Conservation (phyloP, 2,797 vertebrate species). For the Oreonectes daqikongensis region DNA sequence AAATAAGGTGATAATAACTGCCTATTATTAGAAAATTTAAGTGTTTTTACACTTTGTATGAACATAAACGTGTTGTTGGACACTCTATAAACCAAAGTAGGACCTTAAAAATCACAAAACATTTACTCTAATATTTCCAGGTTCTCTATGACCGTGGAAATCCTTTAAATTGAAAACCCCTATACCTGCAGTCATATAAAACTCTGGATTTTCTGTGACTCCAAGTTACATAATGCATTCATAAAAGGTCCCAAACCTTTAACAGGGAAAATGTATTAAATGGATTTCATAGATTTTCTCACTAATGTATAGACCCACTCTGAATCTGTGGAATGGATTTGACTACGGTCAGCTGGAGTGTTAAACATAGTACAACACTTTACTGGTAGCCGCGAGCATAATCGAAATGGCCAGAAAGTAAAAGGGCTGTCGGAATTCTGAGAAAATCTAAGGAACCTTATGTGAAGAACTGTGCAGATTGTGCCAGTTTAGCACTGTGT, state of each 20-base stretch:
- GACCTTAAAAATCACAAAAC: too few relatives aligned
- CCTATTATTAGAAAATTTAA: too few relatives aligned
- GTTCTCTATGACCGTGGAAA: not conserved
- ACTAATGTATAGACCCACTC: not conserved
- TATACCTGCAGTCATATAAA: not conserved
- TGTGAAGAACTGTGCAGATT: too few relatives aligned
- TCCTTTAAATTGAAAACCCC: not conserved
- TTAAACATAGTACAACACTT: not conserved
- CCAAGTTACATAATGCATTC: not conserved
- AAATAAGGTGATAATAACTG: too few relatives aligned
- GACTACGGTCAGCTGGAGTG: not conserved
- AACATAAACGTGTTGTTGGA: too few relatives aligned
- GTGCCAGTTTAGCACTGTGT: too few relatives aligned
- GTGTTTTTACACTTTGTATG: too few relatives aligned
- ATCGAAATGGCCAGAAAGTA: not conserved
- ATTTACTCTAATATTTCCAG: not conserved
- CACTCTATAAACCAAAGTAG: too few relatives aligned
- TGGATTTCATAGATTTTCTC: not conserved
- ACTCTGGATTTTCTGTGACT: not conserved
- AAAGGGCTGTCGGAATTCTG: not conserved
- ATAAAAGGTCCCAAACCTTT: not conserved
- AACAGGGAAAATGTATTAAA: not conserved
- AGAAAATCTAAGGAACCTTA: too few relatives aligned
- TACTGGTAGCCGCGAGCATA: not conserved
- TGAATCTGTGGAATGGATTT: not conserved